Evolutionary conservation across 1,140 invertebrate genomes (phyloP), one percentile per base, ranked within the genome.

Genomic region (Phthorimaea operculella): DNA sequence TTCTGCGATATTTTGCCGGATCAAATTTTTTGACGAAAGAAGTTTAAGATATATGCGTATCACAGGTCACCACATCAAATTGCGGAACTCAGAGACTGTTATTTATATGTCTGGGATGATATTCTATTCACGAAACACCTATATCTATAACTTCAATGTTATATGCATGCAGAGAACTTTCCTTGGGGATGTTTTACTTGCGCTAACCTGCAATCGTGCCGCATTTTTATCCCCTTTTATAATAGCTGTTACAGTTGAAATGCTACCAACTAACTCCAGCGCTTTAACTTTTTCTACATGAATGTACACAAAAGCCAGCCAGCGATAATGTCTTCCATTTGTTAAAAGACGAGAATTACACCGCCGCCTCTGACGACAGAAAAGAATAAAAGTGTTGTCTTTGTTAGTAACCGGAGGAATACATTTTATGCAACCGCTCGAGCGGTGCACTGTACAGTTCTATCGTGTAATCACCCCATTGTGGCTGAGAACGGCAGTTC

Each of bases 241-340:
- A 68, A 64, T 66, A 69, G 58, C 59, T 59, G 60, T 64, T 66
- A 63, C 60, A 53, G 63, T 67, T 67, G 61, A 66, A 74, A 64
- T 64, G 63, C 64, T 57, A 62, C 55, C 64, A 58, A 64, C 64
- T 62, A 68, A 71, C 21, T 28, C 21, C 6, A 74, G 70, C 65
- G 70, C 57, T 74, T 77, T 72, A 75, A 72, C 66, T 75, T 72
- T 76, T 73, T 74, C 64, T 73, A 72, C 72, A 69, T 68, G 67
- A 76, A 78, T 76, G 76, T 76, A 74, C 66, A 75, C 70, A 74
- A 77, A 76, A 76, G 73, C 72, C 68, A 76, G 69, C 65, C 62
- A 64, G 65, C 63, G 69, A 73, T 78, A 76, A 78, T 76, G 73
- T 74, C 71, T 74, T 74, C 72, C 72, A 78, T 78, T 76, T 78